Evolutionary conservation across 2,797 vertebrate species (phyloP).

Genomic region (Tachyglossus aculeatus): DNA sequence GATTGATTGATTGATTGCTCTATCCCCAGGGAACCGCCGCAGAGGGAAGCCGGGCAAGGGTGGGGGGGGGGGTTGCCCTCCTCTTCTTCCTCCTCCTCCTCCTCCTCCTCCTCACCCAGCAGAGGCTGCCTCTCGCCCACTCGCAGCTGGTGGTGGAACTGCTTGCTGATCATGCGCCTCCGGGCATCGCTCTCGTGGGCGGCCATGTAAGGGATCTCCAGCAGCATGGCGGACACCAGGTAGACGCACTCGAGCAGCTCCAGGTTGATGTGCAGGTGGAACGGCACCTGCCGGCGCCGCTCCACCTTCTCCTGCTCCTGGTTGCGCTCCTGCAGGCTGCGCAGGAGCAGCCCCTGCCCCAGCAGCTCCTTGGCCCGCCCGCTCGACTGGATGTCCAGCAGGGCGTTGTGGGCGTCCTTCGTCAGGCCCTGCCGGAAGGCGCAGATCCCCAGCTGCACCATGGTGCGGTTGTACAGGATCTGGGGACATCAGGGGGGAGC

Average conservation of each 20-base stretch:
- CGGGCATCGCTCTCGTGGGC: conserved; percentile 91
- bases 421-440: conserved; percentile 93
- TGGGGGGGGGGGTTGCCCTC: background rate
- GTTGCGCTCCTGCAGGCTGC: conserved; percentile 94
- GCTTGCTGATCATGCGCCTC: conserved; percentile 93
- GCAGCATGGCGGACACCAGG: conserved; percentile 90
- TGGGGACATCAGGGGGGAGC: conserved; percentile 26
- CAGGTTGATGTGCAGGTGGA: conserved; percentile 95
- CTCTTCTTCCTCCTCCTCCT: background rate
- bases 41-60: background rate
- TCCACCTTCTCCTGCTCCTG: conserved; percentile 95
- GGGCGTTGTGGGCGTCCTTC: conserved; percentile 91
- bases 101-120: conserved; percentile 73
- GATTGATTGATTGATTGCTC: too few species aligned
- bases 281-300: conserved; percentile 90
- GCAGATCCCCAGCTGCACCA: conserved; percentile 93
- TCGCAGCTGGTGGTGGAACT: conserved; percentile 93
- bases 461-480: conserved; percentile 94
- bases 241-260: conserved; percentile 93
- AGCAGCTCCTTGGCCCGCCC: conserved; percentile 92
- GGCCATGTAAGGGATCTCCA: conserved; percentile 95
- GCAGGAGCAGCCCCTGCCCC: conserved; percentile 89
- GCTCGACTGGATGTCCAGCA: conserved; percentile 91
- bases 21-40: background rate
- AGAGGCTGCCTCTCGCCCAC: conserved; percentile 91